Conservation (phyloP, 23 tunicate species). For the Halocynthia aurantium region DNA sequence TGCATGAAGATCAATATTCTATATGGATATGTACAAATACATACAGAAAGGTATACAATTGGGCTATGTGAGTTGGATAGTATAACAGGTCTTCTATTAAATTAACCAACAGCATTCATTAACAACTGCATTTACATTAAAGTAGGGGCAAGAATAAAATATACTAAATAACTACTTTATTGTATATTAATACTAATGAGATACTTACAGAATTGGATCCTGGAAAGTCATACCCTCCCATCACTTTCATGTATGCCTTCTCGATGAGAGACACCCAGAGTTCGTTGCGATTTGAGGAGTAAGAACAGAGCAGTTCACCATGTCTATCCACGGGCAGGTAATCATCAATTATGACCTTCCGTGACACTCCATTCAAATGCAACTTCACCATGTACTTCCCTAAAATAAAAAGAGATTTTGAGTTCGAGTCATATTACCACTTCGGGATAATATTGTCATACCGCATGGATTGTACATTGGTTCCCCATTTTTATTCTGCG, state of each 20-base stretch:
- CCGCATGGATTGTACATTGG: slow-evolving; percentile 97
- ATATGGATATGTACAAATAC: background rate
- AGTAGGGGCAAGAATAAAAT: too few relatives aligned
- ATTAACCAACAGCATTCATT: too few relatives aligned
- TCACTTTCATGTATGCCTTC: slow-evolving; percentile 96
- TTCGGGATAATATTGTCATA: background rate
- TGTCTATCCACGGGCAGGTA: slow-evolving; percentile 60
- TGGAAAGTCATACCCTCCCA: slow-evolving; percentile 99
- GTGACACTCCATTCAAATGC: slow-evolving; percentile 75
- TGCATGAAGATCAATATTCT: slow-evolving; percentile 94
- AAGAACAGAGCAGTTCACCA: slow-evolving; percentile 74
- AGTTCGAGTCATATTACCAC: background rate
- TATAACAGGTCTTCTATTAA: too few relatives aligned
- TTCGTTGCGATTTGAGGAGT: slow-evolving; percentile 76
- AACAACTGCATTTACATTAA: background rate
- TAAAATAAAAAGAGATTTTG: slow-evolving; percentile 11
- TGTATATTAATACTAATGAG: too few relatives aligned
- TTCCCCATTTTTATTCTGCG: slow-evolving; percentile 74
- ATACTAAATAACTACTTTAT: too few relatives aligned
- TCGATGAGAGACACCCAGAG: slow-evolving; percentile 88
- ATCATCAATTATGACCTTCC: slow-evolving; percentile 86
- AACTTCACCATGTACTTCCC: slow-evolving; percentile 90
- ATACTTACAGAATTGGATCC: slow-evolving; percentile 87
- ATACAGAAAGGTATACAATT: background rate
- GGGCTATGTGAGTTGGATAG: too few relatives aligned